phyloP scores from a whole-genome alignment of 2,888 invertebrate species.

The Ashinkailepas kermadecensis region DNA sequence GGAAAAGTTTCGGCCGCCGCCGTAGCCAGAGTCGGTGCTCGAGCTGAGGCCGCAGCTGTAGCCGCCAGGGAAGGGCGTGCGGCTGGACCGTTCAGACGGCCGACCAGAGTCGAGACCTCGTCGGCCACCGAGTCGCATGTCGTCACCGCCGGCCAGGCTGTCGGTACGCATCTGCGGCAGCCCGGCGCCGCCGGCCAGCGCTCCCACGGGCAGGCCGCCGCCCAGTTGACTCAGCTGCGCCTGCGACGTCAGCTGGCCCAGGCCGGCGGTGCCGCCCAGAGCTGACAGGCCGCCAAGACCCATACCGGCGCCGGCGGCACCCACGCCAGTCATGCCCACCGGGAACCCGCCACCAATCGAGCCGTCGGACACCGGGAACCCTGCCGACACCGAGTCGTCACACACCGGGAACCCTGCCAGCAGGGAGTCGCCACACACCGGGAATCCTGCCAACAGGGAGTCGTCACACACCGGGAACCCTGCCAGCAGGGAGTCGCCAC shows the following conservation, averaged over 20 bases:
- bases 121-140: not conserved
- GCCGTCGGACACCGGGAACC: no score
- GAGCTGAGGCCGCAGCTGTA: not conserved
- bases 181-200: not conserved
- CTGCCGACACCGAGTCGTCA: no score
- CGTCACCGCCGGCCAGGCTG: not conserved
- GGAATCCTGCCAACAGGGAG: no score
- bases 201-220: not conserved
- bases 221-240: not conserved
- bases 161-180: not conserved
- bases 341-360: not conserved
- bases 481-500: no score
- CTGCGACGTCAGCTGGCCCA: not conserved
- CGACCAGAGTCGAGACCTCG: not conserved
- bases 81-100: not conserved
- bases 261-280: not conserved
- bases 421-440: no score
- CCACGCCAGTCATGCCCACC: not conserved
- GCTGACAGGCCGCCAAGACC: not conserved
- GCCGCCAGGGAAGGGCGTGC: not conserved
- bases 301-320: not conserved
- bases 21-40: constrained; percentile 31
- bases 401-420: no score
- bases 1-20: constrained; percentile 39
- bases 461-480: no score